Evolutionary conservation across 2,113 vertebrate species (phyloP).

Genomic region (Seriola aureovittata): DNA sequence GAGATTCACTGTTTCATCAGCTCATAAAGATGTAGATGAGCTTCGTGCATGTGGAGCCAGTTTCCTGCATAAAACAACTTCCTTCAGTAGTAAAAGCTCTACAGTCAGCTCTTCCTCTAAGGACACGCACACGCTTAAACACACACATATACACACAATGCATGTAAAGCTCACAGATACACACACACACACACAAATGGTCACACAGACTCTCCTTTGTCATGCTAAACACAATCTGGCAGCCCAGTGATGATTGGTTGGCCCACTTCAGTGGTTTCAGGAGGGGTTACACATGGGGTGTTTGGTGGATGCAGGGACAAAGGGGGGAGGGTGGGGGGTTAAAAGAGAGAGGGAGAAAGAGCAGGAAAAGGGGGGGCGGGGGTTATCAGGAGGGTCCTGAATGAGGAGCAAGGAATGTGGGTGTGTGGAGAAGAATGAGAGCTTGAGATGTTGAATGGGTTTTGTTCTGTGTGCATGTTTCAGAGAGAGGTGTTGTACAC

Average conservation of each 20-base stretch:
- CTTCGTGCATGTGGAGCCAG: constrained; percentile 75
- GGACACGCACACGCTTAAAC: constrained; percentile 44
- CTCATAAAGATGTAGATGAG: constrained; percentile 59
- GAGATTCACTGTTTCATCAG: constrained; percentile 72
- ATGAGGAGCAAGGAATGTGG: constrained; percentile 66
- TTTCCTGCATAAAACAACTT: constrained; percentile 75
- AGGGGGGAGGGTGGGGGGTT: constrained; percentile 3
- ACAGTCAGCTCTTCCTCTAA: constrained; percentile 27
- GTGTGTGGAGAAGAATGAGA: constrained; percentile 67
- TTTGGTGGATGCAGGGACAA: constrained; percentile 14
- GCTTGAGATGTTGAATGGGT: constrained; percentile 52
- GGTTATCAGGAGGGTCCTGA: constrained; percentile 64
- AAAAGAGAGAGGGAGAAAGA: constrained; percentile 57
- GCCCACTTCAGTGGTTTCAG: constrained; percentile 63
- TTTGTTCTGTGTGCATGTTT: constrained; percentile 52
- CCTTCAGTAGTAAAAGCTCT: constrained; percentile 54
- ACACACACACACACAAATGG: constrained; percentile 54
- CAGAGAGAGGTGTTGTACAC: constrained; percentile 10
- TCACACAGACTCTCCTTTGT: constrained; percentile 76
- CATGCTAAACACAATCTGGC: constrained; percentile 79
- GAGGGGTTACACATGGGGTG: constrained; percentile 20
- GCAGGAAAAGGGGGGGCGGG: constrained; percentile 48
- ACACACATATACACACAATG: constrained; percentile 31
- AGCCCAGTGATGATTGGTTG: constrained; percentile 70
- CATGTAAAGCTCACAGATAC: constrained; percentile 14